Evolutionary conservation across 2,888 invertebrate genomes (phyloP).

Genomic region (Eucera pruinosa): DNA sequence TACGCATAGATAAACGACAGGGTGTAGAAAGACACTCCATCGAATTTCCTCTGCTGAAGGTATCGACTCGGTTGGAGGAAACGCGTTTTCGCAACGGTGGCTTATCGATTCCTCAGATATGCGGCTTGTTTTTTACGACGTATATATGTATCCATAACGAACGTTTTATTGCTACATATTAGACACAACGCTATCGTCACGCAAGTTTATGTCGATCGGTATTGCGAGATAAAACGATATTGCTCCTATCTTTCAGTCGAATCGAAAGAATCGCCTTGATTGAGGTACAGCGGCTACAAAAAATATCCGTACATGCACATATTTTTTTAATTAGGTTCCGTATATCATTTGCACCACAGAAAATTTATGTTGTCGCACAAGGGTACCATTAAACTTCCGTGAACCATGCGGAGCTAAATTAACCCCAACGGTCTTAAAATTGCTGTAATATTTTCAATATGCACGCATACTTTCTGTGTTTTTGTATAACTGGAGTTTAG

Average conservation of each 20-base stretch:
- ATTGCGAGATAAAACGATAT: background rate
- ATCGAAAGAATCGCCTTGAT: constrained; percentile 22
- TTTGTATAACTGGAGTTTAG: no score
- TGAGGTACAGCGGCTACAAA: no score
- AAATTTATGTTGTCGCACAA: no score
- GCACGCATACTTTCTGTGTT: no score
- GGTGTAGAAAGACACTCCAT: constrained; percentile 35
- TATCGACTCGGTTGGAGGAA: constrained; percentile 14
- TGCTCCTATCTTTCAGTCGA: background rate
- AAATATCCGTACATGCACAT: no score
- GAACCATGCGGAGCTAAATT: no score
- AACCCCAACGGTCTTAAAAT: no score
- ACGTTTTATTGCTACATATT: constrained; percentile 57
- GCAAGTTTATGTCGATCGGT: constrained; percentile 28
- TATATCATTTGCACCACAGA: no score
- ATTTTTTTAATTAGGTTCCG: no score
- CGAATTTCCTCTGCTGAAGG: constrained; percentile 53
- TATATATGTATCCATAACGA: constrained; percentile 12
- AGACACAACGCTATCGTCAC: constrained; percentile 40
- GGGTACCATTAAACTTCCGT: no score
- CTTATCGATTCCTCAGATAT: constrained; percentile 51
- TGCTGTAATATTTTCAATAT: no score
- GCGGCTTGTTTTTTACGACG: constrained; percentile 38
- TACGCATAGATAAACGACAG: constrained; percentile 34
- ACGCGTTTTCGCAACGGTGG: constrained; percentile 31